Evolutionary conservation across 1,140 invertebrate genomes (phyloP).

Genomic region (Drosophila melanica): DNA sequence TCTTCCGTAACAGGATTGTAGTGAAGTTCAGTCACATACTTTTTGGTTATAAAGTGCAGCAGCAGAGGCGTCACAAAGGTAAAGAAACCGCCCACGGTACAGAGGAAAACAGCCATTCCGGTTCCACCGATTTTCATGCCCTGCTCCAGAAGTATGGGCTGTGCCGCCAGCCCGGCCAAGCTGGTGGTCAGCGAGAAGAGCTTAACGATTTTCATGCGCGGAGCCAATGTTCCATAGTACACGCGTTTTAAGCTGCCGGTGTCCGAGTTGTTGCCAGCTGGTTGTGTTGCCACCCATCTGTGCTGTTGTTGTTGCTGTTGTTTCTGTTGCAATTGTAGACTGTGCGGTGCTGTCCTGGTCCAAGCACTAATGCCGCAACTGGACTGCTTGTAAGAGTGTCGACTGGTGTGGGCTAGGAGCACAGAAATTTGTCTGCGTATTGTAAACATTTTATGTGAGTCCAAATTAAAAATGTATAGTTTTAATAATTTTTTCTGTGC

Average conservation of each 20-base stretch:
- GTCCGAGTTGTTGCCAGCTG: slow-evolving; percentile 25
- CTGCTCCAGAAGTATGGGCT: slow-evolving; percentile 89
- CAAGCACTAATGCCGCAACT: slow-evolving; percentile 24
- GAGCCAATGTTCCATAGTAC: slow-evolving; percentile 88
- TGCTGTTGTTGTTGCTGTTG: slow-evolving; percentile 28
- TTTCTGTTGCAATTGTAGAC: slow-evolving; percentile 16
- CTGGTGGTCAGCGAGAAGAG: slow-evolving; percentile 92
- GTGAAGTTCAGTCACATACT: slow-evolving; percentile 92
- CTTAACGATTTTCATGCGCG: slow-evolving; percentile 90
- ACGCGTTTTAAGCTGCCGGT: slow-evolving; percentile 76
- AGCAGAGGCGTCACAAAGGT: slow-evolving; percentile 92
- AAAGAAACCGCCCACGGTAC: slow-evolving; percentile 89
- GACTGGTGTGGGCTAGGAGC: slow-evolving; percentile 13
- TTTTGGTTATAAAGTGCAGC: slow-evolving; percentile 92
- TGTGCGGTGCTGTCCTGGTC: slow-evolving; percentile 8
- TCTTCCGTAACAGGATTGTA: slow-evolving; percentile 88
- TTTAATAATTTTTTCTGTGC: slow-evolving; percentile 8
- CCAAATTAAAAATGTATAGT: slow-evolving; percentile 15
- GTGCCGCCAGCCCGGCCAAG: slow-evolving; percentile 87
- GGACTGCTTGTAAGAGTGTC: slow-evolving; percentile 10
- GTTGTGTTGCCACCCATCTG: slow-evolving; percentile 31
- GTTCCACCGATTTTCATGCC: slow-evolving; percentile 85
- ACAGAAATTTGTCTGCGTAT: slow-evolving; percentile 45
- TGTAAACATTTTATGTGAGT: slow-evolving; percentile 45
- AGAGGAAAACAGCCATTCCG: slow-evolving; percentile 86